Base-by-base conservation (phyloP, 2,888 invertebrate species). In the Uloborus plumipes region DNA sequence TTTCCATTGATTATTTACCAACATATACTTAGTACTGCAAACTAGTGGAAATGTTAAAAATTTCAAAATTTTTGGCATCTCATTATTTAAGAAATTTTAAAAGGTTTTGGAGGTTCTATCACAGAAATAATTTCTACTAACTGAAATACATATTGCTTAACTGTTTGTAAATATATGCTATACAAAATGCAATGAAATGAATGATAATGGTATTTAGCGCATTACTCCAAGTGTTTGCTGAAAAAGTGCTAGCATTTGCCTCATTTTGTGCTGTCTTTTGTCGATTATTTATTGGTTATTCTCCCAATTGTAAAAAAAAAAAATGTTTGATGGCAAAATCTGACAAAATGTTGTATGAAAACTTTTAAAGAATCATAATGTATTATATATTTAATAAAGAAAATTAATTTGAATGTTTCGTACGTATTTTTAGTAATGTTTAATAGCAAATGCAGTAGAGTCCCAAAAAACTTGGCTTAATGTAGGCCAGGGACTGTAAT, bases 221-320 rank as follows among this genome's bases (percentile, higher is more conserved):
- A 14, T 61, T 61, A 31, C 1, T 31, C 39, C 13, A 20, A n/a
- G n/a, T 62, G n/a, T 18, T 14, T n/a, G 4, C 14, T 62, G 31
- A n/a, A 31, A 62, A 15, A 14, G 26, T 15, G 20, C 26, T 26
- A 31, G 2, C 15, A 1, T 31, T n/a, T 14, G 14, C 16, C 62
- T 62, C 13, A 62, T 31, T 62, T 16, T 31, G n/a, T 31, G 14
- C 26, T 62, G 31, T 62, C 7, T 31, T 31, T 18, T 31, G 26
- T 9, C 14, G 16, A 62, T 31, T 26, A 64, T 49, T 39, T 64
- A 64, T 64, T 64, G 64, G 64, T 64, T 64, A 47, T 64, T 18
- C 64, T 47, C 26, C 39, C 14, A 18, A 18, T 47, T 62, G 31
- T 22, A 64, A 14, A 14, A 31, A 64, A 11, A 26, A 18, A 9